These are phyloP conservation scores for Calliphora vomitoria DNA, from an alignment of 2,888 invertebrate genomes.

Conservation along the genomic window DNA sequence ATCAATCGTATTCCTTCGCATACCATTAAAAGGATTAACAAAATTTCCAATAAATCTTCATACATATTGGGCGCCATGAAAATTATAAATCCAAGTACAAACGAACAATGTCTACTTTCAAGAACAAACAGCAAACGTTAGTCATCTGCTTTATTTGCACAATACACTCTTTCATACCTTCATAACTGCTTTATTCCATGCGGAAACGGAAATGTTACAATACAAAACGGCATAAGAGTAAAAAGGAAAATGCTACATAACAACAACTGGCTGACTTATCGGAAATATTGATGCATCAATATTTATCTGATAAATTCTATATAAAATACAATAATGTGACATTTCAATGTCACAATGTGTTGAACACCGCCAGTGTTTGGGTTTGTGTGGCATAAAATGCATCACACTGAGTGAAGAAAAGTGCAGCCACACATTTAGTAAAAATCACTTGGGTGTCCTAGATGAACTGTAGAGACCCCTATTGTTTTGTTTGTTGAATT, in stretches of 20 bases:
- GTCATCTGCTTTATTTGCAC: conserved; percentile 67
- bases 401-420: conserved; percentile 1
- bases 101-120: background rate
- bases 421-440: conserved; percentile 58
- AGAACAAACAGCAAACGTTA: conserved; percentile 47
- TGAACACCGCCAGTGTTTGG: background rate
- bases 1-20: background rate
- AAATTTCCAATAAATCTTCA: conserved; percentile 40
- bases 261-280: conserved; percentile 30
- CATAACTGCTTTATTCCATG: conserved; percentile 1
- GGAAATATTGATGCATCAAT: conserved; percentile 52
- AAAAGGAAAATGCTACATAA: conserved; percentile 4
- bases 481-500: conserved; percentile 37
- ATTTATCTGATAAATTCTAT: conserved; percentile 7
- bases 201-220: conserved; percentile 70
- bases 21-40: conserved; percentile 60
- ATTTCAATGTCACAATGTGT: conserved; percentile 55
- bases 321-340: conserved; percentile 59
- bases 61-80: conserved; percentile 42
- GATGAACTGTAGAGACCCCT: conserved; percentile 15
- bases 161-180: conserved; percentile 12
- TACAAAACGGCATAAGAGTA: conserved; percentile 5
- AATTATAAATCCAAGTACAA: background rate
- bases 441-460: conserved; percentile 61
- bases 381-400: background rate